Evolutionary conservation across 2,113 vertebrate species (phyloP).

Genomic region (Nanger granti): DNA sequence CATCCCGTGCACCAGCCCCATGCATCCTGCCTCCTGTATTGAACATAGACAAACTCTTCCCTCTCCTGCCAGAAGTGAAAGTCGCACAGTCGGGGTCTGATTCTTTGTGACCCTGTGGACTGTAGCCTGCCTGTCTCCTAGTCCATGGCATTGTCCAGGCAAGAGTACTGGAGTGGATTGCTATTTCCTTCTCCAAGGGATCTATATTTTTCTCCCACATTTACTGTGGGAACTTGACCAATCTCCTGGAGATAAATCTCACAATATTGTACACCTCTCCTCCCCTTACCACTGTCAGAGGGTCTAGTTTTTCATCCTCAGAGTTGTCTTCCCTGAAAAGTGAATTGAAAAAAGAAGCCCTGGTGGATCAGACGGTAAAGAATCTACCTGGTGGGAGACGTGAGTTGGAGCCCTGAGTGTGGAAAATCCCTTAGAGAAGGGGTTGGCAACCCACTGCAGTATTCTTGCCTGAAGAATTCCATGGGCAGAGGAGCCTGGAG

Average conservation of each 20-base stretch:
- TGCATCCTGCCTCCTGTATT: no score
- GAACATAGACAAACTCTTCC: no score
- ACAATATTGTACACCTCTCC: neutral
- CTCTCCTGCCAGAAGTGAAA: neutral
- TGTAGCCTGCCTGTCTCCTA: neutral
- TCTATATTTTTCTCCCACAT: neutral
- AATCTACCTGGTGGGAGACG: neutral
- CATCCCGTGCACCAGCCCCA: no score
- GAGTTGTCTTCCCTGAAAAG: neutral
- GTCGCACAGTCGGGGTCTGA: fast-evolving
- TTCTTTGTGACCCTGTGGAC: neutral
- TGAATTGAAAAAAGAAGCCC: neutral
- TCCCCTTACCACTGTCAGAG: neutral
- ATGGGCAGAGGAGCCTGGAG: neutral
- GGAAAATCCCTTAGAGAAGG: neutral
- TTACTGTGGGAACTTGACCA: neutral
- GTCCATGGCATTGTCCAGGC: neutral
- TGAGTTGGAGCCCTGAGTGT: neutral
- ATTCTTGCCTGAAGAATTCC: neutral
- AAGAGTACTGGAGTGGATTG: neutral
- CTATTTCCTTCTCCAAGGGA: neutral
- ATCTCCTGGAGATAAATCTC: neutral
- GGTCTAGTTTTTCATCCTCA: neutral
- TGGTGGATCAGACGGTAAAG: neutral
- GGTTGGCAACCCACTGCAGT: neutral